These are phyloP conservation scores for Onthophagus sagittarius DNA, from an alignment of 2,888 invertebrate genomes.

Conservation along the genomic window DNA sequence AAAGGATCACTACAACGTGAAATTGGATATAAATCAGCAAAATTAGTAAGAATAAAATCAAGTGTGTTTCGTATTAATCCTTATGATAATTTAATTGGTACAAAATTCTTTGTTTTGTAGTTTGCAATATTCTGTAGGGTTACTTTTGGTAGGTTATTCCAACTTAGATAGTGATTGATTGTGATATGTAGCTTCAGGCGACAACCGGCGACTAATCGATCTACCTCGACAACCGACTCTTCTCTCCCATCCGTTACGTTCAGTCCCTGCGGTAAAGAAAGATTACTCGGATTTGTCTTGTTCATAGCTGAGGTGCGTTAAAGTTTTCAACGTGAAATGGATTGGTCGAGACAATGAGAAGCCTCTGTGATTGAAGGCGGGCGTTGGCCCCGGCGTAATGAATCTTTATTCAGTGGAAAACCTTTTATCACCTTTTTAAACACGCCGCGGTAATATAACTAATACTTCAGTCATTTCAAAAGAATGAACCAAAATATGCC, in stretches of 20 bases:
- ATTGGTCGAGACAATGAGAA: neutral
- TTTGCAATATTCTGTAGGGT: neutral
- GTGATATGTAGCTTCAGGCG: neutral
- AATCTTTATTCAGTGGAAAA: neutral
- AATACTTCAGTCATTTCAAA: neutral
- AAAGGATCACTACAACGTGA: too few species aligned
- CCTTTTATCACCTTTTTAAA: neutral
- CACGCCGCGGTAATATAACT: neutral
- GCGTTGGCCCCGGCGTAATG: neutral
- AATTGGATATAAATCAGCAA: too few species aligned
- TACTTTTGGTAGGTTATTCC: neutral
- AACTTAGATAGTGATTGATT: constrained; percentile 1
- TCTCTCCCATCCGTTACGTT: constrained; percentile 6
- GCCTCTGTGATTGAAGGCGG: neutral
- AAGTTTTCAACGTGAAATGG: constrained; percentile 1
- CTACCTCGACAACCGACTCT: constrained; percentile 2
- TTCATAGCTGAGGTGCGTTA: neutral
- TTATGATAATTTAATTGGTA: too few species aligned
- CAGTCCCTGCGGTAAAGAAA: constrained; percentile 8
- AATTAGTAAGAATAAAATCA: too few species aligned
- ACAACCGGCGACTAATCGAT: constrained; percentile 7
- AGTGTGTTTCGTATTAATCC: too few species aligned
- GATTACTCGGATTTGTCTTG: constrained; percentile 10
- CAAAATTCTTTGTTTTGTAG: too few species aligned
- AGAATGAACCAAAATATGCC: neutral